These are phyloP conservation scores for Hucho hucho DNA, from an alignment of 2,113 vertebrate genomes.

Conservation along the genomic window DNA sequence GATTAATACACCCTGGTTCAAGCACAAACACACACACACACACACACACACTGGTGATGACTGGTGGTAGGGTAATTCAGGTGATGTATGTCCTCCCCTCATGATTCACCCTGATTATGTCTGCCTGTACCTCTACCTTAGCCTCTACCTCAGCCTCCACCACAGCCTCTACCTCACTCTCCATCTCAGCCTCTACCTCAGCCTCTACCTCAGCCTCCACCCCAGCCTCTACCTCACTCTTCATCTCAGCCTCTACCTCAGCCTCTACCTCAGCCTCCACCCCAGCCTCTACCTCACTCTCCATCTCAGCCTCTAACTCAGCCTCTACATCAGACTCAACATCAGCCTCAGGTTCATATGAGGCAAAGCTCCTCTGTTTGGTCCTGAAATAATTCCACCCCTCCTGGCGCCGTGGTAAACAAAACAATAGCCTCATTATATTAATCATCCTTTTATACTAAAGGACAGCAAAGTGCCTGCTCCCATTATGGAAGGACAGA, in stretches of 20 bases:
- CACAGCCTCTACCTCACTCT: slow-evolving; percentile 15
- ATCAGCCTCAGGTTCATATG: neutral
- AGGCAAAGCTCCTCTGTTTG: neutral
- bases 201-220: neutral
- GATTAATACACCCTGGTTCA: slow-evolving; percentile 38
- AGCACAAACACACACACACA: slow-evolving; percentile 9
- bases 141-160: slow-evolving; percentile 30
- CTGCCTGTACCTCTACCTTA: slow-evolving; percentile 24
- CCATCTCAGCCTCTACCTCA: slow-evolving; percentile 1
- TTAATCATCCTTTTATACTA: neutral
- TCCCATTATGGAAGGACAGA: neutral
- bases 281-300: no score
- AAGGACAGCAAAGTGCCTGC: neutral
- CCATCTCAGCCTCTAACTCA: no score
- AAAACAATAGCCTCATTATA: neutral
- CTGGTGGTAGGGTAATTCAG: neutral
- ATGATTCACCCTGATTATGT: slow-evolving; percentile 50
- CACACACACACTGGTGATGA: neutral
- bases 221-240: no score
- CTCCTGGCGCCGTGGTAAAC: neutral
- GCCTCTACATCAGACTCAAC: no score
- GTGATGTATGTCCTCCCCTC: slow-evolving; percentile 26
- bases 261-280: no score
- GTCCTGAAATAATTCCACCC: no score
- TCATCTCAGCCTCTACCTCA: no score